A percentile compares a stretch with the other conserved stretches of the same genome.
These are phyloP conservation scores for Oxystoma pomonae DNA, from an alignment of 2,888 invertebrate species.

Conservation along the genomic window DNA sequence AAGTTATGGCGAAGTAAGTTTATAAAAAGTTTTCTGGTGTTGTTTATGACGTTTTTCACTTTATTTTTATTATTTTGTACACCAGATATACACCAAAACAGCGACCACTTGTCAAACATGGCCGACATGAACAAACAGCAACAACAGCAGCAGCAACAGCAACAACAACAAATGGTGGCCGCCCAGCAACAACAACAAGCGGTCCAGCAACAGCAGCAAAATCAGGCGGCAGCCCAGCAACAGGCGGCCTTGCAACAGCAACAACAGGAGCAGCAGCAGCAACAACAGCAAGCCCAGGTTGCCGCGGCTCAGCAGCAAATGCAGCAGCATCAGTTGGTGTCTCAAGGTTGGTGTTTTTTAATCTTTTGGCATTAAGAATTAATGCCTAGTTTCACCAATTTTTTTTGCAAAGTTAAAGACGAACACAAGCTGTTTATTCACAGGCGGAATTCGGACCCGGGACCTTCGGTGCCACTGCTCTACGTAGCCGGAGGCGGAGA, in stretches of 20 bases:
- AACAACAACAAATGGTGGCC: slow-evolving; percentile 40
- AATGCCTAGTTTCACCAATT: too few species aligned
- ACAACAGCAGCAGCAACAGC: slow-evolving; percentile 39
- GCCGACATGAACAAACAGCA: slow-evolving; percentile 42
- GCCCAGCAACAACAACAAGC: slow-evolving; percentile 41
- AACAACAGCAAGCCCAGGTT: slow-evolving; percentile 44
- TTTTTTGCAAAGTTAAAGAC: too few species aligned
- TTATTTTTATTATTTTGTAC: background rate
- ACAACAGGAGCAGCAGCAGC: slow-evolving; percentile 39
- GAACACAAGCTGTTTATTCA: too few species aligned
- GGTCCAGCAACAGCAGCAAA: slow-evolving; percentile 52
- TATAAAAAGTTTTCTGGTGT: too few species aligned
- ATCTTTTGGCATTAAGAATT: too few species aligned
- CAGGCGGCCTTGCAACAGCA: slow-evolving; percentile 55
- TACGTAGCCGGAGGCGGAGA: too few species aligned
- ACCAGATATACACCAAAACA: slow-evolving; percentile 41
- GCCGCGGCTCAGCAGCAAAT: slow-evolving; percentile 26
- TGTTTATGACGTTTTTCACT: too few species aligned
- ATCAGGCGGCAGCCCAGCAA: slow-evolving; percentile 51
- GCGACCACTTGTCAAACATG: slow-evolving; percentile 37
- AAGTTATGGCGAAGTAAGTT: too few species aligned
- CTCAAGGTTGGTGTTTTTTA: slow-evolving; percentile 28
- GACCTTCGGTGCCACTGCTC: too few species aligned
- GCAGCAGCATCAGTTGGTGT: slow-evolving; percentile 40
- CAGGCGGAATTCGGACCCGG: too few species aligned